Evolutionary conservation across 2,888 invertebrate species (phyloP).

Genomic region (Melanophora roralis): DNA sequence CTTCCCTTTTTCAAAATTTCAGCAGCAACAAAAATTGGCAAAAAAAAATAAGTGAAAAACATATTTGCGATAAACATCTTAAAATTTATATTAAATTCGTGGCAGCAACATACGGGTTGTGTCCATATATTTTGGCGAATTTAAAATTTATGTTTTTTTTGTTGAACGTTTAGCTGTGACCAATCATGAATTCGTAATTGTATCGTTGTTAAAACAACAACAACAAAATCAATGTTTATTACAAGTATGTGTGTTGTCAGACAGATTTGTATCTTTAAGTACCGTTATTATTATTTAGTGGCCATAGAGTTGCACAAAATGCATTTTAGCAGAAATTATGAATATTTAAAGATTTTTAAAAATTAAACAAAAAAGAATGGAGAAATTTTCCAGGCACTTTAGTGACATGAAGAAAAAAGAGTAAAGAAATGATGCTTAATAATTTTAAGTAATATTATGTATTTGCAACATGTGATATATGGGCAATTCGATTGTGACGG

Average conservation of each 20-base stretch:
- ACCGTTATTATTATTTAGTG: conserved; percentile 52
- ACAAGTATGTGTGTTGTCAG: conserved; percentile 48
- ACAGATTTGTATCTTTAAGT: conserved; percentile 62
- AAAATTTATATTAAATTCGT: conserved; percentile 44
- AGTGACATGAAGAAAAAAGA: no score
- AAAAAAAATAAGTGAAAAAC: background rate
- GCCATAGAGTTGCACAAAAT: conserved; percentile 14
- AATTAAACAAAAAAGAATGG: background rate
- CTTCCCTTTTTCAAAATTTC: conserved; percentile 11
- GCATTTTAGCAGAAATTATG: conserved; percentile 31
- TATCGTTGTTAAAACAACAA: conserved; percentile 18
- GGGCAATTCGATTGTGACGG: no score
- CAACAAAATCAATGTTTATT: background rate
- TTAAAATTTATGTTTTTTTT: conserved; percentile 51
- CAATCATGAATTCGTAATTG: conserved; percentile 61
- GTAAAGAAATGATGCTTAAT: no score
- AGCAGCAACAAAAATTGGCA: background rate
- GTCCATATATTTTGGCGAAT: background rate
- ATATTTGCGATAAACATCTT: conserved; percentile 45
- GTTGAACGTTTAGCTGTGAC: conserved; percentile 60
- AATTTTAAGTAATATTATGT: no score
- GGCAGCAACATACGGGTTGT: conserved; percentile 48
- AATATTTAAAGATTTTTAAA: conserved; percentile 19
- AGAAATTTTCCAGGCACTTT: conserved; percentile 30
- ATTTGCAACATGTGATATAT: no score